These are phyloP conservation scores for Oreochromis niloticus DNA, from an alignment of 2,113 vertebrate species.

Conservation along the genomic window DNA sequence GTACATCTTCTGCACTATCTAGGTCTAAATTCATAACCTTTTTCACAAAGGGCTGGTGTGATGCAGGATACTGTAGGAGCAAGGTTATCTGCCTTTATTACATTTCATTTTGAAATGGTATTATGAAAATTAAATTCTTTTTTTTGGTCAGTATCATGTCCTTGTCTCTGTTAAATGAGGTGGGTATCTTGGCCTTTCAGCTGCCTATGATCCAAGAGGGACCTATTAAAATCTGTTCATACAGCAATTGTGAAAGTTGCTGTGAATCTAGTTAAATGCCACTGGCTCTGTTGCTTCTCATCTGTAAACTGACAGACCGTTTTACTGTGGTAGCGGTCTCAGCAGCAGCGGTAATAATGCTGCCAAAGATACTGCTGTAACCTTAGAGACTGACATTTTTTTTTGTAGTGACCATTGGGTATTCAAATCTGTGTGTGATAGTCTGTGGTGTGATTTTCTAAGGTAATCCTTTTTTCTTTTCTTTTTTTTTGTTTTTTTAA, in stretches of 20 bases:
- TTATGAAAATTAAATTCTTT: constrained; percentile 32
- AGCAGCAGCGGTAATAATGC: constrained; percentile 23
- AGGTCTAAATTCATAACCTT: neutral
- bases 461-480: neutral
- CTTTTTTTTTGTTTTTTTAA: neutral
- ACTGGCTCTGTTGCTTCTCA: constrained; percentile 54
- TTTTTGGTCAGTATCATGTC: constrained; percentile 27
- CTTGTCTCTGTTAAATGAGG: constrained; percentile 58
- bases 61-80: neutral
- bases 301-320: constrained; percentile 53
- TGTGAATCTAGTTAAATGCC: constrained; percentile 58
- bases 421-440: neutral
- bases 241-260: constrained; percentile 58
- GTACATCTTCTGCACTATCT: neutral
- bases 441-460: constrained; percentile 4
- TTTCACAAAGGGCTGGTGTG: neutral
- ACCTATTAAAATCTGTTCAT: constrained; percentile 65
- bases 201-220: constrained; percentile 55
- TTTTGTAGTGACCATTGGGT: neutral
- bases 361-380: constrained; percentile 18
- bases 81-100: constrained; percentile 10
- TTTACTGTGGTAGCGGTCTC: constrained; percentile 36
- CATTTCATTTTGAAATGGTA: constrained; percentile 12
- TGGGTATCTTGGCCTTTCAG: constrained; percentile 49
- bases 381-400: constrained; percentile 28